Evolutionary conservation across 2,888 invertebrate genomes (phyloP).

Genomic region (Caradrina kadenii): DNA sequence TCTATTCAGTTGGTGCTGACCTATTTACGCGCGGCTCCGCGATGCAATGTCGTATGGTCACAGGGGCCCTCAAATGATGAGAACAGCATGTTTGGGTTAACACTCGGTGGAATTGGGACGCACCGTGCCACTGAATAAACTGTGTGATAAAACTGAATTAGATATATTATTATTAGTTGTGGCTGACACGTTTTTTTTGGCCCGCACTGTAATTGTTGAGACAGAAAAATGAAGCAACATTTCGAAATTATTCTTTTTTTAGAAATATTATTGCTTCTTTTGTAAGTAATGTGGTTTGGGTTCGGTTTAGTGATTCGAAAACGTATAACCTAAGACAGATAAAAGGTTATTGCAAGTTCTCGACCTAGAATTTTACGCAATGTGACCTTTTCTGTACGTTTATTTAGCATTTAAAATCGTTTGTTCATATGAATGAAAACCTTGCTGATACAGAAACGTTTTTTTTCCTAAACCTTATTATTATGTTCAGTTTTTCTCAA

Average conservation of each 20-base stretch:
- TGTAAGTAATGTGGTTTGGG: not conserved
- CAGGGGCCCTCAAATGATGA: slow-evolving; percentile 60
- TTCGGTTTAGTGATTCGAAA: not conserved
- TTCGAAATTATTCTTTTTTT: not conserved
- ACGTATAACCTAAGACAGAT: slow-evolving; percentile 1
- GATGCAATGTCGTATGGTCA: slow-evolving; percentile 65
- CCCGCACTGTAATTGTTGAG: slow-evolving; percentile 12
- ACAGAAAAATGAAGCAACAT: not conserved
- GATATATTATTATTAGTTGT: slow-evolving; percentile 55
- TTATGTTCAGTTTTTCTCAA: not conserved
- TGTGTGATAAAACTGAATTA: slow-evolving; percentile 56
- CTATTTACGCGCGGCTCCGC: slow-evolving; percentile 66
- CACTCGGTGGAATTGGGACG: slow-evolving; percentile 56
- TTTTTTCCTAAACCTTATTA: not conserved
- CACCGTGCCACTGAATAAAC: slow-evolving; percentile 55
- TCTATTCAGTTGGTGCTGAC: slow-evolving; percentile 67
- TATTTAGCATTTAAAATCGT: slow-evolving; percentile 4
- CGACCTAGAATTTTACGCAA: slow-evolving; percentile 20
- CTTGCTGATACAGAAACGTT: not conserved
- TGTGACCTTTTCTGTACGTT: slow-evolving; percentile 10
- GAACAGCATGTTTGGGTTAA: slow-evolving; percentile 57
- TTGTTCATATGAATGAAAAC: slow-evolving; percentile 17
- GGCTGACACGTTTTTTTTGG: slow-evolving; percentile 18
- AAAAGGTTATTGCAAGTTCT: slow-evolving; percentile 14
- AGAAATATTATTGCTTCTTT: not conserved